phyloP scores from a whole-genome alignment of 2,113 vertebrate genomes.

The Hydrolagus affinis region DNA sequence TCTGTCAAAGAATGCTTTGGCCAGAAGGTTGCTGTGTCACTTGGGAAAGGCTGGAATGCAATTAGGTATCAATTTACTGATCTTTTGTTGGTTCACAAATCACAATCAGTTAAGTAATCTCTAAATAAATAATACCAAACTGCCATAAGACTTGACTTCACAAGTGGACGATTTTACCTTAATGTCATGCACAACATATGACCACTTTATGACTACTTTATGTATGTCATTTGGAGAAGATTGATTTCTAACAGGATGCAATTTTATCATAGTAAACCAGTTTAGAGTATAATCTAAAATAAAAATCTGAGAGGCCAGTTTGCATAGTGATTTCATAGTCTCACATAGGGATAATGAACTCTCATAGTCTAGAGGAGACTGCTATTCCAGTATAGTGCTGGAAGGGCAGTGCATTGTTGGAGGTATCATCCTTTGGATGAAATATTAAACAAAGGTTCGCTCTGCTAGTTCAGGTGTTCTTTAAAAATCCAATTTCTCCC shows the following conservation, averaged over 20 bases:
- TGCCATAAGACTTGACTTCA: background rate
- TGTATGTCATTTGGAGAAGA: background rate
- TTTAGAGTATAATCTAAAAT: background rate
- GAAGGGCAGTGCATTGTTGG: too few relatives aligned
- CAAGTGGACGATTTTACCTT: background rate
- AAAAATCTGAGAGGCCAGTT: background rate
- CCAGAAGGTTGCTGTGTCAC: background rate
- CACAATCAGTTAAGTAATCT: background rate
- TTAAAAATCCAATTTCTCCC: too few relatives aligned
- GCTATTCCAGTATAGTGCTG: too few relatives aligned
- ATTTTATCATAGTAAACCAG: too few relatives aligned
- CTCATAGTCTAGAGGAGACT: too few relatives aligned
- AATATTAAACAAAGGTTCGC: too few relatives aligned
- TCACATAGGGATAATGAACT: too few relatives aligned
- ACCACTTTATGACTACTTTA: too few relatives aligned
- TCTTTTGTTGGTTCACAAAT: background rate
- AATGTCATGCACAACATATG: conserved; percentile 7
- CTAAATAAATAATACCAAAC: background rate
- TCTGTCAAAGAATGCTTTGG: conserved; percentile 4
- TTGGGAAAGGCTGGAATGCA: background rate
- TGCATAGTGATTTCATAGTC: too few relatives aligned
- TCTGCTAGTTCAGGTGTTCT: too few relatives aligned
- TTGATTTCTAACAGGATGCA: background rate
- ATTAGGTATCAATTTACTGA: conserved; percentile 2
- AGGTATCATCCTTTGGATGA: too few relatives aligned